These are phyloP conservation scores for Eulithis prunata DNA, from an alignment of 2,888 invertebrate genomes.

Conservation along the genomic window DNA sequence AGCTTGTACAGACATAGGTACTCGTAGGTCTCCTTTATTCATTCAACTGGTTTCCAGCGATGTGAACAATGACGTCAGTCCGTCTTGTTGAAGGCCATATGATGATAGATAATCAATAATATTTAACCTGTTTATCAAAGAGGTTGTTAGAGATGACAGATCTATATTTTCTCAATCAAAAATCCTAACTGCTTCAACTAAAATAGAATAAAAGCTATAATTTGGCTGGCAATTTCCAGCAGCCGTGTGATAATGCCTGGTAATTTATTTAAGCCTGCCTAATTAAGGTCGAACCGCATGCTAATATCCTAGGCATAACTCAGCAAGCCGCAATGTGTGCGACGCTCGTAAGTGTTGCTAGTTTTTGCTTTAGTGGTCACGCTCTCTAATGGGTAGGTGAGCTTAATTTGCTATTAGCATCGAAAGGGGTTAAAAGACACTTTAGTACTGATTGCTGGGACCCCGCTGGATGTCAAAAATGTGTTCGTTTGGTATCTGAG, in stretches of 20 bases:
- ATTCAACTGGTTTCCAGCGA: no score
- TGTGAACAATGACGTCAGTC: no score
- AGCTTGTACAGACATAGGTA: no score
- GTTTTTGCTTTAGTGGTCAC: constrained; percentile 14
- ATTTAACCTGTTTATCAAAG: no score
- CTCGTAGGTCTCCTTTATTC: no score
- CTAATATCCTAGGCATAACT: constrained; percentile 21
- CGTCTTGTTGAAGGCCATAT: no score
- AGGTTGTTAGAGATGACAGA: no score
- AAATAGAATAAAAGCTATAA: constrained; percentile 1
- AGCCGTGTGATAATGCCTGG: constrained; percentile 13
- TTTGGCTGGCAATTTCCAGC: constrained; percentile 12
- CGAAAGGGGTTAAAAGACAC: not conserved
- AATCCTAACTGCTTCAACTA: not conserved
- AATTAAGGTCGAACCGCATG: constrained; percentile 19
- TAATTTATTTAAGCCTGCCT: constrained; percentile 20
- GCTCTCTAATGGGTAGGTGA: not conserved
- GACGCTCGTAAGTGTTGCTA: constrained; percentile 5
- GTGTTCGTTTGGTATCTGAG: no score
- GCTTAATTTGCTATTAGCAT: not conserved
- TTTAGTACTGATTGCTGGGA: no score
- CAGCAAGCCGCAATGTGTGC: constrained; percentile 10
- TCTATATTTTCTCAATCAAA: not conserved
- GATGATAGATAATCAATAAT: no score
- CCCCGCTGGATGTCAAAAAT: no score